Conservation (phyloP, 2,888 invertebrate genomes). For the Gnatocerus cornutus region DNA sequence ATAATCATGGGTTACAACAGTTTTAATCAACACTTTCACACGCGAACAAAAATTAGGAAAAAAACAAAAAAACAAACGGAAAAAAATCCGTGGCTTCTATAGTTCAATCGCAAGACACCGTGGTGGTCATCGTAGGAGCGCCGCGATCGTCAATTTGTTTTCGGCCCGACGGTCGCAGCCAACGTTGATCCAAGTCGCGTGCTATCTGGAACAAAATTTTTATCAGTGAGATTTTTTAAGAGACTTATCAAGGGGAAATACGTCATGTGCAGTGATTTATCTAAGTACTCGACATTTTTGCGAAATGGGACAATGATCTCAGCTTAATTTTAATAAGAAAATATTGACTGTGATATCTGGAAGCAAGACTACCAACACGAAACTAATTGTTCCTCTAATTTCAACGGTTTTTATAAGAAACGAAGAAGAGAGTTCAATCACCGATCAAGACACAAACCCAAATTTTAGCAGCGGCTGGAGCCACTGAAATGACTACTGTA, state of each 20-base stretch:
- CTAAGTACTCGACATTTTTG: conserved; percentile 21
- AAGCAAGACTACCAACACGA: background rate
- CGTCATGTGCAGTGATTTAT: conserved; percentile 35
- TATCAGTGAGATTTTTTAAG: conserved; percentile 19
- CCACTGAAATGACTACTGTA: conserved; percentile 12
- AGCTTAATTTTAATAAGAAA: background rate
- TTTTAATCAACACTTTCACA: conserved; percentile 60
- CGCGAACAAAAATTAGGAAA: conserved; percentile 54
- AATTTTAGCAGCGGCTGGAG: background rate
- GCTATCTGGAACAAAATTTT: conserved; percentile 52
- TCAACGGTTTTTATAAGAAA: background rate
- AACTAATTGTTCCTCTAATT: too few species aligned
- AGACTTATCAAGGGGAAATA: background rate
- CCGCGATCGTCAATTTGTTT: conserved; percentile 16
- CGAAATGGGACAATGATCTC: background rate
- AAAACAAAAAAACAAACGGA: conserved; percentile 15
- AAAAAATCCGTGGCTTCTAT: conserved; percentile 17
- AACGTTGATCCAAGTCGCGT: conserved; percentile 46
- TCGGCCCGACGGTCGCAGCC: conserved; percentile 37
- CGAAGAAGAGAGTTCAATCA: conserved; percentile 43
- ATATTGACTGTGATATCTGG: background rate
- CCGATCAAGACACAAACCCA: conserved; percentile 27
- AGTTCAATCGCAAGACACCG: conserved; percentile 19
- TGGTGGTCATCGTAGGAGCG: conserved; percentile 21
- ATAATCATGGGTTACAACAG: conserved; percentile 67